Evolutionary conservation across 2,888 invertebrate genomes (phyloP).

Genomic region (Rotaria magnacalcarata): DNA sequence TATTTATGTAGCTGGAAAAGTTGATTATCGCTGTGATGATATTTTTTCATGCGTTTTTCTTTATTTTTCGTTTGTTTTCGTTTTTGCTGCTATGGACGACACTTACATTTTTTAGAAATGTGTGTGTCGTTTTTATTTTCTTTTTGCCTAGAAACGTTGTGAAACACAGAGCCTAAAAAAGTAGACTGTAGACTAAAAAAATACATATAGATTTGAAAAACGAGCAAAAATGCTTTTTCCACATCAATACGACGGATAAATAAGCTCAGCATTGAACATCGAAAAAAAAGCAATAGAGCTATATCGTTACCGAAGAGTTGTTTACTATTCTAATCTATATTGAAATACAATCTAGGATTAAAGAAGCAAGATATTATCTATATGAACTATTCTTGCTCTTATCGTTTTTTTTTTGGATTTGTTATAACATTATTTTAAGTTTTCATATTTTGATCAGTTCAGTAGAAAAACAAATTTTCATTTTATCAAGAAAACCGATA

Average conservation of each 20-base stretch:
- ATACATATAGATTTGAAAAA: not conserved
- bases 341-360: too few relatives aligned
- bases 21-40: not conserved
- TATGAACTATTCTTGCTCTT: too few relatives aligned
- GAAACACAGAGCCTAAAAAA: not conserved
- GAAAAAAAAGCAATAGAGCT: too few relatives aligned
- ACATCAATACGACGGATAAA: not conserved
- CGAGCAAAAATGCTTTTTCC: not conserved
- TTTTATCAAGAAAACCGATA: too few relatives aligned
- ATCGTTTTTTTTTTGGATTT: too few relatives aligned
- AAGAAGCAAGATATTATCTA: too few relatives aligned
- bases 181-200: not conserved
- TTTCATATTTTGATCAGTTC: too few relatives aligned
- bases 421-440: too few relatives aligned
- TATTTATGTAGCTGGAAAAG: not conserved
- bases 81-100: not conserved
- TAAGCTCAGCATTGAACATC: too few relatives aligned
- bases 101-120: not conserved
- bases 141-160: slow-evolving; percentile 18
- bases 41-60: not conserved
- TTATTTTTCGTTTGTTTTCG: not conserved
- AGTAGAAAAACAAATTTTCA: too few relatives aligned
- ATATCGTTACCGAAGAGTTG: too few relatives aligned
- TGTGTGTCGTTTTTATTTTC: not conserved
- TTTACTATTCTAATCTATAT: too few relatives aligned